A percentile compares a stretch with the other conserved stretches of the same genome.
Evolutionary conservation across 2,888 invertebrate genomes (phyloP).

Genomic region (Luperina testacea): DNA sequence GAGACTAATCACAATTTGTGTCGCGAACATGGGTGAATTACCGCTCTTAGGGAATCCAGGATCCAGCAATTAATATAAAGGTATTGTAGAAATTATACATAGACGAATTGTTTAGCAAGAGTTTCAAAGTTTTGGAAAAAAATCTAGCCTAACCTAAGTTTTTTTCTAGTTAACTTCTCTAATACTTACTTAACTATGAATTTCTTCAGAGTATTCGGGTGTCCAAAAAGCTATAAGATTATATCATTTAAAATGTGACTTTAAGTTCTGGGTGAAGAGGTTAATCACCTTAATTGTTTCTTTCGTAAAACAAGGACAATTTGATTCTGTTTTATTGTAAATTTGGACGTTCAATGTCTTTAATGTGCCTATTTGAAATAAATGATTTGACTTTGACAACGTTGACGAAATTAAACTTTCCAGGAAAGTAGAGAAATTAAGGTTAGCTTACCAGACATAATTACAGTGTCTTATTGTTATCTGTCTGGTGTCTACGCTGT

Average conservation of each 20-base stretch:
- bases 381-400: not conserved
- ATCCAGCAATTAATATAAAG: conserved; percentile 1
- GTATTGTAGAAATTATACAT: not conserved
- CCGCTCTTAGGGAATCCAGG: not conserved
- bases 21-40: not conserved
- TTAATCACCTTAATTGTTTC: not conserved
- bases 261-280: not conserved
- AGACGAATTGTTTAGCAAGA: not conserved
- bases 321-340: too few relatives aligned
- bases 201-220: too few relatives aligned
- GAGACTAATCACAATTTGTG: not conserved
- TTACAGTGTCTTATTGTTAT: conserved; percentile 1
- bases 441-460: not conserved
- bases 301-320: conserved; percentile 15
- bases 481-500: not conserved
- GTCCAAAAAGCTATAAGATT: too few relatives aligned
- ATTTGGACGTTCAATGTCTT: too few relatives aligned
- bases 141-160: too few relatives aligned
- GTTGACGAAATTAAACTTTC: not conserved
- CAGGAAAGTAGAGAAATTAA: conserved; percentile 16
- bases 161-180: too few relatives aligned
- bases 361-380: too few relatives aligned
- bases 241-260: too few relatives aligned
- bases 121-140: not conserved
- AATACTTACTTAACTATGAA: too few relatives aligned